A percentile compares a stretch with the other conserved stretches of the same genome.
Conservation (phyloP, 2,113 vertebrate genomes). For the Salvator merianae region DNA sequence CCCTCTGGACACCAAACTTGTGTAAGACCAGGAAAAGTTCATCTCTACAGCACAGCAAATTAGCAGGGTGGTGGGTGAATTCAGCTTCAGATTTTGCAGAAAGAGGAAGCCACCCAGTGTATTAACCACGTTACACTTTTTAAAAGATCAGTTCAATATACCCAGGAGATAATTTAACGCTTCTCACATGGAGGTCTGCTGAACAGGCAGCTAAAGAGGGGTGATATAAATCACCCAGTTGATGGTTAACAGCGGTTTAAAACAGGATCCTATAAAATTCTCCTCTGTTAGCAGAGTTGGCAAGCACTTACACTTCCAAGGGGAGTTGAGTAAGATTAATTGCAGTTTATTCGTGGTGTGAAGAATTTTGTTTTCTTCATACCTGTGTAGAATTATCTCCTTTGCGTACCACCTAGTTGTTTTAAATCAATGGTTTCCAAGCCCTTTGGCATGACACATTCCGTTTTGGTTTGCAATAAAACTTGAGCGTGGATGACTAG, state of each 20-base stretch:
- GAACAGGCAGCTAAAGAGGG: not conserved
- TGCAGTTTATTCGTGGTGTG: not conserved
- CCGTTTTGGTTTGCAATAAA: no score
- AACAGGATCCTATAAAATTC: not conserved
- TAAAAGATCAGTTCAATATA: not conserved
- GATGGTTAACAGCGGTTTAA: not conserved
- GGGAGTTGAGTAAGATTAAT: not conserved
- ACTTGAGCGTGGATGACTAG: not conserved
- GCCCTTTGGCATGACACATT: no score
- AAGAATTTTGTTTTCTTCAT: not conserved
- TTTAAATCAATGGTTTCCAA: no score
- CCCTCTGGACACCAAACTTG: not conserved
- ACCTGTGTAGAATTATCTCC: not conserved
- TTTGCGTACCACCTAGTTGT: accelerated
- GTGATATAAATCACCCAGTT: not conserved
- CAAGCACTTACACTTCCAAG: not conserved
- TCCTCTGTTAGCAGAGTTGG: not conserved
- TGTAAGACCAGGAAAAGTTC: not conserved
- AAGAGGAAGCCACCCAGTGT: not conserved
- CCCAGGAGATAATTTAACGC: not conserved
- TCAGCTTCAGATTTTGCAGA: not conserved
- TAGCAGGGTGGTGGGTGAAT: not conserved
- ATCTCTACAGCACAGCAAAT: not conserved
- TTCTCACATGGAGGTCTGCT: not conserved
- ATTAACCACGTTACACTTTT: not conserved